Base-by-base conservation (phyloP, 1,140 invertebrate species). In the Neotoxoptera formosana region DNA sequence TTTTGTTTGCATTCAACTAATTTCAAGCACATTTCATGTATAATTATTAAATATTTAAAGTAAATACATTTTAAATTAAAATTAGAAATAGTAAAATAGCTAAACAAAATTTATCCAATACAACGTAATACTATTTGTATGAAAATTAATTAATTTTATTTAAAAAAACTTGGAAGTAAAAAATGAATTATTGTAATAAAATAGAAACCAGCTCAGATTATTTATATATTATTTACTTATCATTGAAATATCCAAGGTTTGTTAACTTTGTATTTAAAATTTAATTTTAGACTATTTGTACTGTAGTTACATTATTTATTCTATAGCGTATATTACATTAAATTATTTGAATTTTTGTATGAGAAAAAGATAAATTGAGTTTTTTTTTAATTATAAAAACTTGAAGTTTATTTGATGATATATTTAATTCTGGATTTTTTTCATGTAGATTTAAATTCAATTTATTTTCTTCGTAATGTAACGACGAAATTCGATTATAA, bases 311-410 rank as follows among this genome's bases (percentile, higher is more conserved):
- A n/a, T n/a, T 67, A 76, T 76, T 76, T 76, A 76, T n/a, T 76
- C 11, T n/a, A 17, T 4, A 30, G 11, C 1, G 25, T 67, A n/a
- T 67, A 67, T 67, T 67, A n/a, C n/a, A 67, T 67, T 34, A 76
- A 11, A 76, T 76, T 17, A 7, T 76, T 76, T n/a, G 14, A 6
- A 67, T 30, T 47, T 17, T 48, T n/a, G 25, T 30, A 30, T 7
- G 25, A 17, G 14, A 47, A 87, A 23, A 84, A 84, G 3, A 14
- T 17, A 47, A 7, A 25, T 87, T 25, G 34, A 47, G 1, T 17
- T 48, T 25, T 47, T 41, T 47, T 87, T 87, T 48, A 87, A n/a
- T 87, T 87, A 87, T 48, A 47, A 87, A 87, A 87, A 20, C 14
- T n/a, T 17, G 21, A 23, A 53, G 51, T 53, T 45, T 25, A 7